A percentile compares a stretch with the other conserved stretches of the same genome.
These are phyloP conservation scores for Zophobas atratus DNA, from an alignment of 1,140 invertebrate species.

Conservation along the genomic window DNA sequence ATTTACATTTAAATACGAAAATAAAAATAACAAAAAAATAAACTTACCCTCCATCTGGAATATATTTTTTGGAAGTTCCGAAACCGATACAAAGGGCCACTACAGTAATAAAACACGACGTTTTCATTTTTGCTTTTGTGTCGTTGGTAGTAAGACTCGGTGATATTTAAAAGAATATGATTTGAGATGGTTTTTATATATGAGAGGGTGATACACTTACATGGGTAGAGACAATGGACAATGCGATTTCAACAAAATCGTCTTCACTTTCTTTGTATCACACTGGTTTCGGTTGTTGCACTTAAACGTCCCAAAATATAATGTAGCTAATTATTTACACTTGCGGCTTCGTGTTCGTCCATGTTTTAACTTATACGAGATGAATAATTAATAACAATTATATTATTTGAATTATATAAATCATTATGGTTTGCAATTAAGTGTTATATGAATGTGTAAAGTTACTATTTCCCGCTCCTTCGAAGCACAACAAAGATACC, in stretches of 20 bases:
- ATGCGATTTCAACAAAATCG: constrained; percentile 48
- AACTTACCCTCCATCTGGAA: constrained; percentile 47
- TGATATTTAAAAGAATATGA: constrained; percentile 16
- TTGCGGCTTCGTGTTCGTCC: not conserved
- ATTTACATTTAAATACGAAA: no score
- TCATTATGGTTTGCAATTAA: not conserved
- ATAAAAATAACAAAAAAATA: not conserved
- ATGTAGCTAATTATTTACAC: not conserved
- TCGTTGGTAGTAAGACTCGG: not conserved
- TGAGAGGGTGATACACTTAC: constrained; percentile 43
- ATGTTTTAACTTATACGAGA: not conserved
- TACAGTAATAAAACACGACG: constrained; percentile 3
- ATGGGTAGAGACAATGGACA: constrained; percentile 54
- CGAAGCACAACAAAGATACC: not conserved
- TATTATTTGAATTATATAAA: not conserved
- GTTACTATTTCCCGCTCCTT: no score
- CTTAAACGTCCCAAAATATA: not conserved
- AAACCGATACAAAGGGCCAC: not conserved
- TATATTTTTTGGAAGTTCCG: constrained; percentile 53
- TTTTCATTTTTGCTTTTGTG: constrained; percentile 31
- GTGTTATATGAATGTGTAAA: not conserved
- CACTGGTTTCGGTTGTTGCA: constrained; percentile 14
- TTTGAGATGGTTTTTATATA: constrained; percentile 47
- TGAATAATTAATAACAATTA: not conserved
- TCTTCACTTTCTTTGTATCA: constrained; percentile 53